These are phyloP conservation scores for Hylyphantes graminicola DNA, from an alignment of 1,140 invertebrate genomes.

Conservation along the genomic window DNA sequence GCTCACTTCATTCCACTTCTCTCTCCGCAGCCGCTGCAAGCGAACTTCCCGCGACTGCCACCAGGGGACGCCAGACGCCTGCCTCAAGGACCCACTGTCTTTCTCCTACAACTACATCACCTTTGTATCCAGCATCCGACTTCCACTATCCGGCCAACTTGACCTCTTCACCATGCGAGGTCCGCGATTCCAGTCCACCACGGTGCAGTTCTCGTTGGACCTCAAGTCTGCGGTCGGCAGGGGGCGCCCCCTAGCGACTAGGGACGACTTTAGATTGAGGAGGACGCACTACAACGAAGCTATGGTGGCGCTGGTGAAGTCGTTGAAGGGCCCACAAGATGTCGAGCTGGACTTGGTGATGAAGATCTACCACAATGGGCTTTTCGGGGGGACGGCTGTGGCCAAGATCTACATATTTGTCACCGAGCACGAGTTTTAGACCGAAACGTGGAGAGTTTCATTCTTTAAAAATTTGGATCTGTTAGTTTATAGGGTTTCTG, in stretches of 20 bases:
- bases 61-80: slow-evolving; percentile 74
- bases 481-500: background rate
- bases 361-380: slow-evolving; percentile 80
- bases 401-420: slow-evolving; percentile 87
- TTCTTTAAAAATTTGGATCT: background rate
- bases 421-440: slow-evolving; percentile 83
- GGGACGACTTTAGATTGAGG: slow-evolving; percentile 76
- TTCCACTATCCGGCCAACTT: slow-evolving; percentile 76
- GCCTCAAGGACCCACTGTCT: slow-evolving; percentile 80
- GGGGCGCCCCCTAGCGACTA: slow-evolving; percentile 73
- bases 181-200: slow-evolving; percentile 76
- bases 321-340: slow-evolving; percentile 87
- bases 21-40: slow-evolving; percentile 81
- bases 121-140: slow-evolving; percentile 83
- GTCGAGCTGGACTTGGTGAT: slow-evolving; percentile 87
- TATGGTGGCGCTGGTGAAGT: slow-evolving; percentile 77
- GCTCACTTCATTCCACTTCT: slow-evolving; percentile 40
- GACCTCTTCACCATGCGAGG: slow-evolving; percentile 87
- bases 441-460: background rate
- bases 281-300: slow-evolving; percentile 75
- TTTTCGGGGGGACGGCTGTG: slow-evolving; percentile 81
- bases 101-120: slow-evolving; percentile 93
- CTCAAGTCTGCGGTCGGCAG: slow-evolving; percentile 75
- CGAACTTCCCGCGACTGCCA: slow-evolving; percentile 77
- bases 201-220: slow-evolving; percentile 80